These are phyloP conservation scores for Neolamprologus brichardi DNA, from an alignment of 2,113 vertebrate species.

Conservation along the genomic window DNA sequence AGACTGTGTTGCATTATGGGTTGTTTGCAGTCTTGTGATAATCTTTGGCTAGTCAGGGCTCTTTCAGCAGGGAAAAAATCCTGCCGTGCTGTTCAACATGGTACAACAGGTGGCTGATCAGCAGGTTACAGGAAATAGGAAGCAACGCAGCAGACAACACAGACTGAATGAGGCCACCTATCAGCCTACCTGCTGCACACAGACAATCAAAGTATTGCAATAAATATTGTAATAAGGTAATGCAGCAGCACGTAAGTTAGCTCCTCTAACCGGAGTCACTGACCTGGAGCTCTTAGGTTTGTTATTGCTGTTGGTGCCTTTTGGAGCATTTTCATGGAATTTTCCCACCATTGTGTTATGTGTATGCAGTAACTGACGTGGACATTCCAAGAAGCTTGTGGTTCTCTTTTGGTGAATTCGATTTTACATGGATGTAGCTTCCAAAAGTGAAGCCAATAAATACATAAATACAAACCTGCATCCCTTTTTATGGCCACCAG, in stretches of 20 bases:
- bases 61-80: background rate
- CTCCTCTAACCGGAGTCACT: background rate
- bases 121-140: slow-evolving; percentile 7
- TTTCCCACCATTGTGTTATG: background rate
- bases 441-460: background rate
- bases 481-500: background rate
- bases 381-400: background rate
- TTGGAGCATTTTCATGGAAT: background rate
- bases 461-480: background rate
- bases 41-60: background rate
- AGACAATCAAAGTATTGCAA: background rate
- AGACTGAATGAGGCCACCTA: background rate
- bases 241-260: background rate
- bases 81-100: background rate
- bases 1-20: background rate
- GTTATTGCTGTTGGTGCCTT: background rate
- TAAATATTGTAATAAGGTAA: background rate
- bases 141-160: background rate
- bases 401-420: background rate
- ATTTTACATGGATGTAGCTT: background rate
- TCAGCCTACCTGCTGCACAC: background rate
- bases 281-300: background rate
- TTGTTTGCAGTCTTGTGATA: background rate
- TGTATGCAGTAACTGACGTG: no score
- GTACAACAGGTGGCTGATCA: slow-evolving; percentile 17